These are phyloP conservation scores for Cydia fagiglandana DNA, from an alignment of 1,140 invertebrate genomes.

Conservation along the genomic window DNA sequence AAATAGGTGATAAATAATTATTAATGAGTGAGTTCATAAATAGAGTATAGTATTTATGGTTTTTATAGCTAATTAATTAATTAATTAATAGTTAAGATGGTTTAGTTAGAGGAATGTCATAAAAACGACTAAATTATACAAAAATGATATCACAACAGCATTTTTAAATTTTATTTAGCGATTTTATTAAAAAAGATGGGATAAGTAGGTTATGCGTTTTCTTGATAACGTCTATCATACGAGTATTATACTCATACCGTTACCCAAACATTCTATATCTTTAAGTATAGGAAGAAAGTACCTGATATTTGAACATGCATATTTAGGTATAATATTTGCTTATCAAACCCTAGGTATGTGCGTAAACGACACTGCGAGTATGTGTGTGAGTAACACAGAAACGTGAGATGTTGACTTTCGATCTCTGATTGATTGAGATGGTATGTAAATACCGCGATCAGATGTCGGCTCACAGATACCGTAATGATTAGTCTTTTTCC, in stretches of 20 bases:
- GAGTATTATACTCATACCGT: background rate
- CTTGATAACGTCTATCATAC: too few species aligned
- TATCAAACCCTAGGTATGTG: background rate
- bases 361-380: background rate
- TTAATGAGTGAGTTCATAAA: too few species aligned
- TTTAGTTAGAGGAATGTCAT: too few species aligned
- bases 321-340: background rate
- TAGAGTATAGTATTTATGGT: too few species aligned
- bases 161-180: too few species aligned
- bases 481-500: background rate
- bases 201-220: too few species aligned
- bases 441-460: background rate
- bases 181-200: too few species aligned
- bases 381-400: background rate
- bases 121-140: too few species aligned
- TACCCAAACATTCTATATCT: background rate
- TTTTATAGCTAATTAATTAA: too few species aligned
- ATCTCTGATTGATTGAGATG: slow-evolving; percentile 8
- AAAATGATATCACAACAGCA: too few species aligned
- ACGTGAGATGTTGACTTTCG: background rate
- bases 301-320: background rate
- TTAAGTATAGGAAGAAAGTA: background rate
- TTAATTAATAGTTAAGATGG: too few species aligned
- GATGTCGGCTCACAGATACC: background rate
- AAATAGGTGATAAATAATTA: too few species aligned